Percentiles rank a stretch among this genome's conserved stretches.
Evolutionary conservation across 2,113 vertebrate genomes (phyloP).

Genomic region (Caranx melampygus): DNA sequence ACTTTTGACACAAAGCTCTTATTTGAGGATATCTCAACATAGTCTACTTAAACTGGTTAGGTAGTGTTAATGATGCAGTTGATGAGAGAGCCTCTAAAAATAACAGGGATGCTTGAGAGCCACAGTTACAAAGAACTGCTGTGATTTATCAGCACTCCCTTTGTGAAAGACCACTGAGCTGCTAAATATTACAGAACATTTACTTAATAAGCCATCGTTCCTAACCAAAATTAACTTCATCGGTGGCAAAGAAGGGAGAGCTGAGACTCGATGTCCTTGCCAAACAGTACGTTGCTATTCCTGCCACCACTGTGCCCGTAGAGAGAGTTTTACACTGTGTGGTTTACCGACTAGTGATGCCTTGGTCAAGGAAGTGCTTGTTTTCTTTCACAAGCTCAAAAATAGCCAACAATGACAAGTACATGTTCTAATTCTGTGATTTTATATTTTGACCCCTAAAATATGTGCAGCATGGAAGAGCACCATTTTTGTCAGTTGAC

Average conservation of each 20-base stretch:
- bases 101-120: not conserved
- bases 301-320: conserved; percentile 18
- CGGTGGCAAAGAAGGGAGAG: conserved; percentile 21
- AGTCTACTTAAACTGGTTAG: no score
- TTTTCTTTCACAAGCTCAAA: conserved; percentile 29
- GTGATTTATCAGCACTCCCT: not conserved
- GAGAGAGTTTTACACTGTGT: conserved; percentile 39
- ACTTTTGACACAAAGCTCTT: no score
- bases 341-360: conserved; percentile 34
- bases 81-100: not conserved
- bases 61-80: no score
- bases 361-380: conserved; percentile 35
- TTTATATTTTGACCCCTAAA: no score
- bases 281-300: conserved; percentile 42
- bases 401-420: not conserved
- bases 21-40: no score
- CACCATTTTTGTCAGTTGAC: no score
- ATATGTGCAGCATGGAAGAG: no score
- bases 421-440: not conserved
- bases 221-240: conserved; percentile 15
- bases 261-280: conserved; percentile 40
- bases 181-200: conserved; percentile 13
- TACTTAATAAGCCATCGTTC: not conserved
- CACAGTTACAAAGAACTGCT: not conserved
- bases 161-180: not conserved